Evolutionary conservation across 2,797 vertebrate species (phyloP).

Genomic region (Gallinago stenura): DNA sequence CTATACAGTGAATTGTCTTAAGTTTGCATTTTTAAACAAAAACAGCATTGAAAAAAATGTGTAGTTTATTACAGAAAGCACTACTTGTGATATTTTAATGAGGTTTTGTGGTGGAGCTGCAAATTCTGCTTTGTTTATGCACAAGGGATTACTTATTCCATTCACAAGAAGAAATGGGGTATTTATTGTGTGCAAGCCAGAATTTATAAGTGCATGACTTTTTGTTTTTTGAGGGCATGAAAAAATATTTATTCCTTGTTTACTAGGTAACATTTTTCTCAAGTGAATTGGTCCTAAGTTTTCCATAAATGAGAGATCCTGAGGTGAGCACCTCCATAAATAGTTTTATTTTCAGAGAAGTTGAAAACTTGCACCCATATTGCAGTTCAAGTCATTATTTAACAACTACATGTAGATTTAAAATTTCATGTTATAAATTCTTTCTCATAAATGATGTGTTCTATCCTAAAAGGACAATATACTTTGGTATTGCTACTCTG

Average conservation of each 20-base stretch:
- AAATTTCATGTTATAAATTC: not conserved
- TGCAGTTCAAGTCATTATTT: not conserved
- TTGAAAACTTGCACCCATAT: not conserved
- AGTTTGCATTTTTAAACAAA: not conserved
- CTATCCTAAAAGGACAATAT: not conserved
- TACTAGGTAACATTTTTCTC: not conserved
- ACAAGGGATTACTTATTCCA: constrained; percentile 16
- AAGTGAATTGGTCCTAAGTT: not conserved
- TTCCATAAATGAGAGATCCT: not conserved
- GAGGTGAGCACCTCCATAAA: not conserved
- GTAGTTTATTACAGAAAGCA: not conserved
- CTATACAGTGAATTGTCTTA: not conserved
- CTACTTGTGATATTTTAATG: constrained; percentile 21
- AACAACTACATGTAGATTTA: not conserved
- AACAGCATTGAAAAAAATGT: not conserved
- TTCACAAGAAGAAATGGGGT: not conserved
- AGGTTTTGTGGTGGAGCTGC: not conserved
- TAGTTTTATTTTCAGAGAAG: not conserved
- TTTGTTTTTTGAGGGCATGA: not conserved
- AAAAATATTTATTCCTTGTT: not conserved
- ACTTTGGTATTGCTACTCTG: not conserved
- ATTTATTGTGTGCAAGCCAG: not conserved
- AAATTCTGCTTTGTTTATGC: constrained; percentile 22
- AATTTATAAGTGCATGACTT: not conserved
- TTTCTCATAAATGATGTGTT: not conserved